These are phyloP conservation scores for Acropora tenuis DNA, from an alignment of 64 coral and sea anemone genomes.

Conservation along the genomic window DNA sequence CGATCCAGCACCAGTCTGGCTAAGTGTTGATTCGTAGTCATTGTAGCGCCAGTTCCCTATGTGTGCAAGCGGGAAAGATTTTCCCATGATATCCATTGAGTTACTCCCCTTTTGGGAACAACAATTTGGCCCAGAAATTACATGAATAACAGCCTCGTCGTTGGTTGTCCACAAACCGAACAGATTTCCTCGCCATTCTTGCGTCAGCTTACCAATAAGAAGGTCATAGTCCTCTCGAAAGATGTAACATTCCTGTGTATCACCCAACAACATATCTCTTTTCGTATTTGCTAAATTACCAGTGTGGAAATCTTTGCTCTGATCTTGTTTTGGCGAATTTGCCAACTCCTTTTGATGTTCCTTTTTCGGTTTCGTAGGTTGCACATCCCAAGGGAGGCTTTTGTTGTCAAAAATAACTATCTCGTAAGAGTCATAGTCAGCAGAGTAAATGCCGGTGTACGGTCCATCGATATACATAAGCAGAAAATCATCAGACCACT, in stretches of 20 bases:
- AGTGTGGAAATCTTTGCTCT: neutral
- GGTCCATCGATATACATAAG: neutral
- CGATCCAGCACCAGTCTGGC: neutral
- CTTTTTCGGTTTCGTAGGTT: neutral
- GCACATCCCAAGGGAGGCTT: neutral
- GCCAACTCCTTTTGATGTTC: neutral
- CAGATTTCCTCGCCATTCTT: conserved; percentile 15
- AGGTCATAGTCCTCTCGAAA: neutral
- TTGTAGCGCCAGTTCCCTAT: conserved; percentile 22
- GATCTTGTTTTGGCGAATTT: neutral
- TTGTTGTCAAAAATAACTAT: neutral
- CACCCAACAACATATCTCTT: neutral
- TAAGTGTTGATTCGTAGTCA: neutral
- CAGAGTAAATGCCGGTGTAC: too few relatives aligned
- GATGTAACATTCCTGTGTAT: neutral
- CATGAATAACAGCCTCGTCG: conserved; percentile 67
- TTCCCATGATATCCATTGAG: neutral
- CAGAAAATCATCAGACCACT: neutral
- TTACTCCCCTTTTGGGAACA: neutral
- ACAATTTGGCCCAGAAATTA: conserved; percentile 22
- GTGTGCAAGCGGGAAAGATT: neutral
- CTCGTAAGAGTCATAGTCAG: neutral
- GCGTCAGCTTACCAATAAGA: conserved; percentile 3
- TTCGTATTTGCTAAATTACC: neutral
- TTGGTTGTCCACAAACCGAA: conserved; percentile 79